A percentile compares a stretch with the other conserved stretches of the same genome.
These are phyloP conservation scores for Xiphophorus hellerii DNA, from an alignment of 2,113 vertebrate species.

Conservation along the genomic window DNA sequence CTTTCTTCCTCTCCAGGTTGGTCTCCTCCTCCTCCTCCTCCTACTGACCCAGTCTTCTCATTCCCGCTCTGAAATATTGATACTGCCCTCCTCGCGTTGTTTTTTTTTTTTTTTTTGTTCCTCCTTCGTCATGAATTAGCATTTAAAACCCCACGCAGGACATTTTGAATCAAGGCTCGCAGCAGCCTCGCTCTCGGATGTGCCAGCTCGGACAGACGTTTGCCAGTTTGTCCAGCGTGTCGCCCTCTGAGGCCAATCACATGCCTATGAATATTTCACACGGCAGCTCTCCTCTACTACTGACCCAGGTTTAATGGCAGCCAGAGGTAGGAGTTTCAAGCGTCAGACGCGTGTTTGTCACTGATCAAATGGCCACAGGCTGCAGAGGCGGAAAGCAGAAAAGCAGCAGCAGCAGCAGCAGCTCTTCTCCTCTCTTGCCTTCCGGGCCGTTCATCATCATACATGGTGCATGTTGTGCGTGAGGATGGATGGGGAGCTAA, in stretches of 20 bases:
- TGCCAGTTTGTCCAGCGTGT: slow-evolving; percentile 30
- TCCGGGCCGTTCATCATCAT: slow-evolving; percentile 43
- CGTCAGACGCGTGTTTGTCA: slow-evolving; percentile 44
- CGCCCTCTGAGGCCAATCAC: slow-evolving; percentile 37
- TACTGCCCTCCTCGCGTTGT: slow-evolving; percentile 56
- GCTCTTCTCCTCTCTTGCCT: slow-evolving; percentile 20
- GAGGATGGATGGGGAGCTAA: slow-evolving; percentile 1
- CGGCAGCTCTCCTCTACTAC: slow-evolving; percentile 48
- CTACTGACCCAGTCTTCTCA: slow-evolving; percentile 68
- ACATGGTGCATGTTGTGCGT: slow-evolving; percentile 37
- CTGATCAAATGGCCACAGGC: slow-evolving; percentile 57
- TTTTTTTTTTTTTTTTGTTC: background rate
- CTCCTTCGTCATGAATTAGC: slow-evolving; percentile 48
- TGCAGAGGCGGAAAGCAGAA: slow-evolving; percentile 39
- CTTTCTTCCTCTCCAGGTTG: slow-evolving; percentile 22
- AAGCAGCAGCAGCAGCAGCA: slow-evolving; percentile 24
- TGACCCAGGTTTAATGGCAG: slow-evolving; percentile 58
- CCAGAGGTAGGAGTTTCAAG: slow-evolving; percentile 21
- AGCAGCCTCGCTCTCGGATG: slow-evolving; percentile 16
- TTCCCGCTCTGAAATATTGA: slow-evolving; percentile 69
- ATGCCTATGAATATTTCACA: slow-evolving; percentile 69
- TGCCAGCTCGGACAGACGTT: slow-evolving; percentile 34
- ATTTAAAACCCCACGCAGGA: slow-evolving; percentile 11
- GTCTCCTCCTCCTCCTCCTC: slow-evolving; percentile 32
- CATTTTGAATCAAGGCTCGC: background rate